Evolutionary conservation across 2,888 invertebrate species (phyloP), one percentile per base, ranked within the genome.

Genomic region (Phlogophora meticulosa): DNA sequence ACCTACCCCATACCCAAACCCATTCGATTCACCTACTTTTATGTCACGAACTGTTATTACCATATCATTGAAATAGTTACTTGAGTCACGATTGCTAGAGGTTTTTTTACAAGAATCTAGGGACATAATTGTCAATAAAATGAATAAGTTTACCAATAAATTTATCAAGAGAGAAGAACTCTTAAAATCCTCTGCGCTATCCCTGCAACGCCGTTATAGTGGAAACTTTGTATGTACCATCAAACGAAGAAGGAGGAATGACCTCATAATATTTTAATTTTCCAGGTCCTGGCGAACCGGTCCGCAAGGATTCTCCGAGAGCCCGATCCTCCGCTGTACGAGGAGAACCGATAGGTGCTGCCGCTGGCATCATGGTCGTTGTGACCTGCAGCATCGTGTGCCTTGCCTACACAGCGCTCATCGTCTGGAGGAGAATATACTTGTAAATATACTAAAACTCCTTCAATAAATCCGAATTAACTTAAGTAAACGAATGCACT

Each of bases 361-460:
- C 94, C 0, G 95, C 94, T 0, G 94, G 92, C 32, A 92, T 95
- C 82, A 94, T 95, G 94, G 90, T 95, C 4, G 85, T 92, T 24
- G 89, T 93, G 73, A 95, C 94, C 2, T 92, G 92, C 86, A 90
- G 87, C 78, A 91, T 95, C 75, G 93, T 95, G 7, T 90, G 90
- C 70, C 76, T 94, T 74, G 94, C 93, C 1, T 95, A 95, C 87
- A 90, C 91, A 15, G 88, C 90, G 0, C 92, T 95, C 63, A 87
- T 95, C 48, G 91, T 94, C 5, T 95, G 94, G 94, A 89, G 94
- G 77, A 85, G 93, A 82, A 91, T 93, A 88, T 94, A 94, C 80
- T 78, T 95, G 95, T 95, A 72, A 92, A 93, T 92, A 53, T 52
- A 52, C 9, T 17, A 57, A 43, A 74, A 46, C 9, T 28, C 36